Base-by-base conservation (phyloP, 1,140 invertebrate genomes). In the Papilio dardanus region DNA sequence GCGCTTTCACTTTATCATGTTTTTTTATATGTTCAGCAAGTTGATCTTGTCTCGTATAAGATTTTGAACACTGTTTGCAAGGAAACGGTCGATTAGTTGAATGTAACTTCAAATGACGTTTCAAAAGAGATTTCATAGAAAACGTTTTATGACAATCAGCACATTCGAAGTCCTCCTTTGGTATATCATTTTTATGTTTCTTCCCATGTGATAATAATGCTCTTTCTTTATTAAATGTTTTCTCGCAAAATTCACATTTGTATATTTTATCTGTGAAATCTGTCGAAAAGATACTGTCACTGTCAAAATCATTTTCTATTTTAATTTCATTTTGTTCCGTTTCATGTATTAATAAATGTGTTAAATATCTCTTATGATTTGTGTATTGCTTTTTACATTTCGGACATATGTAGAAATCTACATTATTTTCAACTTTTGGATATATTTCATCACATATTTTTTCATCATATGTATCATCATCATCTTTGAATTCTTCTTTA, bases 21-120 rank as follows among this genome's bases (percentile, higher is more conserved):
- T 92, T 93, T 77, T 94, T 94, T 82, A 94, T 89, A 83, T 95
- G 95, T 65, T 94, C 91, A 24, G 86, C 90, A 4, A 95, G 82
- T 65, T 95, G 94, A 76, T 95, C 95, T 40, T 94, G 91, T 42
- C 95, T 86, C 2, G 94, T 91, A 86, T 95, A 96, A n/a, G 83
- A 84, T 76, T 94, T 95, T 10, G 93, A 78, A 81, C 94, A 95
- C 33, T 92, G 83, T 3, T 80, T 81, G 81, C 94, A 95, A 62
- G 86, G 82, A 73, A 82, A 89, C 0, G 83, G 86, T 21, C 84
- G 86, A 4, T 87, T 80, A 2, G 84, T 74, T 4, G 79, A 85
- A 74, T 94, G 93, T 28, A 93, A 69, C 33, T 86, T 90, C 76
- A 94, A 82, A 76, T 94, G 93, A 7, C 92, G 80, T 74, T 83